Conservation (phyloP, 2,113 vertebrate genomes). For the Oxyura jamaicensis region DNA sequence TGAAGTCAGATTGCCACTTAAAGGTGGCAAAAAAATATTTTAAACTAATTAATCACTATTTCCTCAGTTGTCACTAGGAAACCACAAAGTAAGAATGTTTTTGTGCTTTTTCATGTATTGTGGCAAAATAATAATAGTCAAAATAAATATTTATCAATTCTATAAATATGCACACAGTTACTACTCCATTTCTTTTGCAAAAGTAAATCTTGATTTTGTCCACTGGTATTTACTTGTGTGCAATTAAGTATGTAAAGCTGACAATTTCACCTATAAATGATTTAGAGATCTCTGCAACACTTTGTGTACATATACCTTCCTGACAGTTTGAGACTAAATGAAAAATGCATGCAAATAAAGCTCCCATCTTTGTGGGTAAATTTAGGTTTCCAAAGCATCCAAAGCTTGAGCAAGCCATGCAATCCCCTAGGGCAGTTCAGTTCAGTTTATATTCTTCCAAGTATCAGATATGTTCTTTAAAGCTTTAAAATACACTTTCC, state of each 20-base stretch:
- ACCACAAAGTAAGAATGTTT: not conserved
- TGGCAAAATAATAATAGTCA: not conserved
- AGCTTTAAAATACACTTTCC: not conserved
- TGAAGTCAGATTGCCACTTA: not conserved
- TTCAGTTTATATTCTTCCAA: not conserved
- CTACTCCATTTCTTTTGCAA: not conserved
- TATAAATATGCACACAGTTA: not conserved
- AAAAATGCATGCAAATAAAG: slow-evolving; percentile 43
- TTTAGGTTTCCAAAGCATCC: not conserved
- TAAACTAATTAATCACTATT: not conserved
- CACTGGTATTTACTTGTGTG: slow-evolving; percentile 24
- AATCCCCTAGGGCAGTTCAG: not conserved
- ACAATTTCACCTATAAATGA: slow-evolving; percentile 48
- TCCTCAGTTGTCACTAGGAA: not conserved
- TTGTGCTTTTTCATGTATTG: not conserved
- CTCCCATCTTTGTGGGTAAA: not conserved
- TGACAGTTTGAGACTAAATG: slow-evolving; percentile 6
- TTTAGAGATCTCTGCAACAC: slow-evolving; percentile 12
- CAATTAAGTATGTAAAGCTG: slow-evolving; percentile 62
- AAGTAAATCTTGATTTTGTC: slow-evolving; percentile 12
- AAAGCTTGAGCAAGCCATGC: not conserved
- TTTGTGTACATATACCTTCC: not conserved
- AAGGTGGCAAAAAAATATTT: not conserved
- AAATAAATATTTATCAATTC: not conserved
- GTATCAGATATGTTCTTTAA: not conserved